These are phyloP conservation scores for Automeris io DNA, from an alignment of 2,888 invertebrate genomes.

Conservation along the genomic window DNA sequence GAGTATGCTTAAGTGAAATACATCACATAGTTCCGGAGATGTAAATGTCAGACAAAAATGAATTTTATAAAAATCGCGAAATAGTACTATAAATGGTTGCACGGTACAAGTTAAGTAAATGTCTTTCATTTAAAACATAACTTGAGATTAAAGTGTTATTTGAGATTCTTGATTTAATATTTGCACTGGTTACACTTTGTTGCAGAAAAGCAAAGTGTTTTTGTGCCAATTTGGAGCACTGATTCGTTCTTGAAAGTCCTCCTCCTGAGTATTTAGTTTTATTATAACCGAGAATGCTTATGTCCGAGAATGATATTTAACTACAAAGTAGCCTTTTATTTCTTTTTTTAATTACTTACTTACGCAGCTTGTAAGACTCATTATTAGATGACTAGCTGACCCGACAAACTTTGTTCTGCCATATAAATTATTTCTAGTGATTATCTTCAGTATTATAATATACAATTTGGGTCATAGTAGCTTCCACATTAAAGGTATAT, in stretches of 20 bases:
- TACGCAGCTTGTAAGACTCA: too few relatives aligned
- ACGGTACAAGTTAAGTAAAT: background rate
- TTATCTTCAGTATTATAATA: too few relatives aligned
- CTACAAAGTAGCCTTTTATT: conserved; percentile 1
- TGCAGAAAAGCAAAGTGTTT: background rate
- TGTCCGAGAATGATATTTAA: background rate
- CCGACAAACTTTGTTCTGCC: too few relatives aligned
- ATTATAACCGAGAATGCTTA: background rate
- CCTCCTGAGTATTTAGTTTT: background rate
- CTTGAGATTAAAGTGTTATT: background rate
- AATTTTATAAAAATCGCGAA: background rate
- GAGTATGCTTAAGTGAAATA: conserved; percentile 10
- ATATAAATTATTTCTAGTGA: too few relatives aligned
- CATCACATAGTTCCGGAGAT: conserved; percentile 15
- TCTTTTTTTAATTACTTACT: too few relatives aligned
- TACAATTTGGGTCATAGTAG: too few relatives aligned
- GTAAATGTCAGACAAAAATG: conserved; percentile 14
- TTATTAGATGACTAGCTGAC: too few relatives aligned
- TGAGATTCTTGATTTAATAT: conserved; percentile 4
- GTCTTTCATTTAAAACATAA: background rate
- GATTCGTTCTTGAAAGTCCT: conserved; percentile 5
- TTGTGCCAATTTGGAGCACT: background rate
- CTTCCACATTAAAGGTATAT: too few relatives aligned
- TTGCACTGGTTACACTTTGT: background rate
- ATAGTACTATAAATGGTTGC: background rate